Evolutionary conservation across 2,113 vertebrate species (phyloP).

Genomic region (Peromyscus maniculatus): DNA sequence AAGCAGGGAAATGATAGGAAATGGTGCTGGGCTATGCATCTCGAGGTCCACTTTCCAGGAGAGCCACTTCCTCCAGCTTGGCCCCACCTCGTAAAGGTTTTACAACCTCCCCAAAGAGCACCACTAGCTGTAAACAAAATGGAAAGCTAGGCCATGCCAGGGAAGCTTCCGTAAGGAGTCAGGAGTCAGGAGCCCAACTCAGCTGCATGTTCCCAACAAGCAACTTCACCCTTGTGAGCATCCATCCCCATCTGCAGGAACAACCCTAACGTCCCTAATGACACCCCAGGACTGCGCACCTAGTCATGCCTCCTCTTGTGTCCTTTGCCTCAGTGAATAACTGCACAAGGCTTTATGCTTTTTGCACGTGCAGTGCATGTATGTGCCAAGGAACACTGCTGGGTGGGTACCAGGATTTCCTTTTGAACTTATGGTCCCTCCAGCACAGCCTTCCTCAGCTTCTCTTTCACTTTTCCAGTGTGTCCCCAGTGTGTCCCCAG

Average conservation of each 20-base stretch:
- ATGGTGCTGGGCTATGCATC: not conserved
- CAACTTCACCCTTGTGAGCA: no score
- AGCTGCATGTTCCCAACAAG: no score
- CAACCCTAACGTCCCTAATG: not conserved
- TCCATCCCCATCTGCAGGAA: not conserved
- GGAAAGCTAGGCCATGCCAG: no score
- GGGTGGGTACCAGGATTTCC: not conserved
- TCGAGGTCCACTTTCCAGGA: not conserved
- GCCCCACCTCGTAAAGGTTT: not conserved
- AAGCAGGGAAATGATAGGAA: not conserved
- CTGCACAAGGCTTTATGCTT: not conserved
- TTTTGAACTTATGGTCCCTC: not conserved
- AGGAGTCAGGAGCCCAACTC: not conserved
- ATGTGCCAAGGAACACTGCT: not conserved
- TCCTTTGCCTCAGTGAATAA: rapidly evolving
- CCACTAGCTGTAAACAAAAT: not conserved
- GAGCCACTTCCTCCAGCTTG: not conserved
- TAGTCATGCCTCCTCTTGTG: not conserved
- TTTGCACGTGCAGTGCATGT: no score
- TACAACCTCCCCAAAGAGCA: not conserved
- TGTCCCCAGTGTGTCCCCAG: not conserved
- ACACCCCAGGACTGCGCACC: not conserved
- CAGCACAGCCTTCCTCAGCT: not conserved
- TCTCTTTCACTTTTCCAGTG: not conserved
- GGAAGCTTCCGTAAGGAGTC: rapidly evolving